These are phyloP conservation scores for Zonotrichia leucophrys DNA, from an alignment of 2,113 vertebrate species.

Conservation along the genomic window DNA sequence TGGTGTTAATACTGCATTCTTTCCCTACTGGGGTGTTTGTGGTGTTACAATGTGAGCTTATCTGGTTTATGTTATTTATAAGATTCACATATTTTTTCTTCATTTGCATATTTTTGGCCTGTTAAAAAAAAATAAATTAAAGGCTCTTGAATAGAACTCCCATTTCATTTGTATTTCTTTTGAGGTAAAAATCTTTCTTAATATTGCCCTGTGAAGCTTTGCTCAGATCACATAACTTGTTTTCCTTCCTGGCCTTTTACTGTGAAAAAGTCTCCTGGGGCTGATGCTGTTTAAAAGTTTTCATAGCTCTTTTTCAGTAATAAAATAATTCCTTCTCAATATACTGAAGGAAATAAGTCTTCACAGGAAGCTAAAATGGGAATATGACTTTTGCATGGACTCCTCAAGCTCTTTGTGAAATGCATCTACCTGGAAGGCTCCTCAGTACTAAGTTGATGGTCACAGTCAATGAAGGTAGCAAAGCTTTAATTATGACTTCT, in stretches of 20 bases:
- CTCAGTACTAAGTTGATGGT: not conserved
- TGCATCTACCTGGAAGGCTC: not conserved
- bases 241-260: not conserved
- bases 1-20: slow-evolving; percentile 1
- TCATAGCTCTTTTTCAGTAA: no score
- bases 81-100: not conserved
- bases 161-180: not conserved
- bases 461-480: not conserved
- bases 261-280: no score
- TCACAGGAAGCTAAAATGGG: not conserved
- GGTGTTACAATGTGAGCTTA: not conserved
- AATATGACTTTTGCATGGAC: not conserved
- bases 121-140: not conserved
- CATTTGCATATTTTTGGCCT: not conserved
- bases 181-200: not conserved
- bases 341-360: no score
- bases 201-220: not conserved
- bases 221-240: not conserved
- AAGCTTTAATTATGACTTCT: not conserved
- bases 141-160: not conserved
- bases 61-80: slow-evolving; percentile 38
- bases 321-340: no score
- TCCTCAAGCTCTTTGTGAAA: not conserved
- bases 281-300: no score
- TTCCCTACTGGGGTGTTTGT: not conserved